Evolutionary conservation across 1,140 invertebrate genomes (phyloP), one percentile per base, ranked within the genome.

Genomic region (Contarinia nasturtii): DNA sequence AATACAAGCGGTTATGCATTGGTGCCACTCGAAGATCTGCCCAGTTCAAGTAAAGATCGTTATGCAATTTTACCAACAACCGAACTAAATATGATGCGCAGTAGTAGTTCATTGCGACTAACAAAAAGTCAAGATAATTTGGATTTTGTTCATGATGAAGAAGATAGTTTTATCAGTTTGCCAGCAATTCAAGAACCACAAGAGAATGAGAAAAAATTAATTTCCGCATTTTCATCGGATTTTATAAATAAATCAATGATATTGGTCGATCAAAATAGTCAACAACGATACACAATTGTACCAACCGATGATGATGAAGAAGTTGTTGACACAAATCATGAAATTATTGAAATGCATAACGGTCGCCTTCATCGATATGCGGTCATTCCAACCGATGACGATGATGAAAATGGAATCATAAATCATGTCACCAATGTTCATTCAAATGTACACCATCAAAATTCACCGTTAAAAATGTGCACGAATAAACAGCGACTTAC

Each of bases 271-370:
- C 68, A 71, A 17, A 65, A 73, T 27, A 69, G 63, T 19, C 66
- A 71, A 51, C 72, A 74, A 53, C 67, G 71, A 33, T 74, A 75
- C 46, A 70, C 72, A 8, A 71, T 74, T 51, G 68, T 65, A 19
- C 71, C 71, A 43, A 71, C 70, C 1, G 70, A 71, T 0, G 65
- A 74, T 43, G 69, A 75, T 64, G 55, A 73, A 65, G 56, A 71
- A 65, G 47, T 70, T 65, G 59, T 72, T 59, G 46, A 69, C 62
- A 33, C 62, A 20, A 64, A 62, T 48, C 64, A 64, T 48, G 72
- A 75, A 58, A 73, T 75, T 12, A 69, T 76, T 7, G 73, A 74
- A 52, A 71, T 71, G 45, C 70, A 73, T 5, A 74, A 76, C 48
- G 73, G 73, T 7, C 67, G 68, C 34, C 66, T 67, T 0, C 69